Base-by-base conservation (phyloP, 2,888 invertebrate species). In the Cataglyphis altisquamis region DNA sequence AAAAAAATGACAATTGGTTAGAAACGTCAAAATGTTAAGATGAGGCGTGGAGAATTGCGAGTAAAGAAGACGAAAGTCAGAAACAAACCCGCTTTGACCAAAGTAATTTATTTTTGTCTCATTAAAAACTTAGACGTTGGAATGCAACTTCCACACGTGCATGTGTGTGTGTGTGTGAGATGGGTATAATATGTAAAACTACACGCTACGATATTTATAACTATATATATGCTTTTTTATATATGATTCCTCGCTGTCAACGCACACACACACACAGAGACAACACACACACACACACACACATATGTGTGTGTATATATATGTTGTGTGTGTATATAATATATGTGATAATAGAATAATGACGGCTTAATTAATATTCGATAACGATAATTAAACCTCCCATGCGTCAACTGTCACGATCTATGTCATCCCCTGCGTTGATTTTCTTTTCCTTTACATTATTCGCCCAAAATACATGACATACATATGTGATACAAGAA, bases 151-250 rank as follows among this genome's bases (percentile, higher is more conserved):
- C 94, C 94, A 94, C 93, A 94, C 90, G 90, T 93, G 32, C 6
- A 6, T 29, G 29, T 32, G 32, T 32, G 32, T 32, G 32, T 32
- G 29, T 32, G 32, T 32, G 93, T 92, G 93, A 48, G 18, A 93
- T 90, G 92, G 92, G 92, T 94, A 94, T 93, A 94, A 94, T 94
- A 94, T 94, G 93, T 94, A 94, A 94, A 94, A 93, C 93, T 94
- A 94, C 92, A 92, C 92, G 90, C 92, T 94, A 94, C 91, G 90
- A 91, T 94, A 94, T 92, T 91, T 91, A 92, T 93, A 91, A 89
- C 90, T 91, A 91, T 92, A 90, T 91, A 90, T 87, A 84, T 41
- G 45, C 48, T 70, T 78, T 78, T 60, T 89, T 89, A 90, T 85
- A 90, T 90, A 91, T 89, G 85, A 67, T 82, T 82, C 82, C 84